phyloP scores from a whole-genome alignment of 2,113 vertebrate genomes.

The Cryptomyrus ogoouensis region DNA sequence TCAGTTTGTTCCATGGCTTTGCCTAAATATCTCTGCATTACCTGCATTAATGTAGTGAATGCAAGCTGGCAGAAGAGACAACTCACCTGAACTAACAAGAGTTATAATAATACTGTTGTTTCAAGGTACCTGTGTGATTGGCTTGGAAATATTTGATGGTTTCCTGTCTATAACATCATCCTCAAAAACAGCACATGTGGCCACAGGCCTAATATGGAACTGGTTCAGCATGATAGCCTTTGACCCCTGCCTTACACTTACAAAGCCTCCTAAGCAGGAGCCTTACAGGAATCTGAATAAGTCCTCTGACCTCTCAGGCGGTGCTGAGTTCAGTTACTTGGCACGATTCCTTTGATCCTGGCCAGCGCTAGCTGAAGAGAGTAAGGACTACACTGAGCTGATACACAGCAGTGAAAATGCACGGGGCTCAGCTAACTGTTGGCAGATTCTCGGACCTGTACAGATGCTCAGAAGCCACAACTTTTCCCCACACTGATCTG shows the following conservation, averaged over 20 bases:
- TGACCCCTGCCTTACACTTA: background rate
- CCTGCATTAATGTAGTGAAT: background rate
- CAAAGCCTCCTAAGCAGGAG: background rate
- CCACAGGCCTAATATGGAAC: background rate
- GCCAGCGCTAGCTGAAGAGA: background rate
- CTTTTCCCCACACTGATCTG: background rate
- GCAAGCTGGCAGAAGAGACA: background rate
- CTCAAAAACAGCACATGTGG: background rate
- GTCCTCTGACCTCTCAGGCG: background rate
- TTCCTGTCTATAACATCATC: background rate
- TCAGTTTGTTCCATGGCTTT: background rate
- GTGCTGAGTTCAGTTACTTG: background rate
- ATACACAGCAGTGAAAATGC: background rate
- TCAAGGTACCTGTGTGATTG: background rate
- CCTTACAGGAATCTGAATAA: background rate
- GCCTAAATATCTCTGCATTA: background rate
- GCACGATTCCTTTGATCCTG: background rate
- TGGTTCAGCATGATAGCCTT: background rate
- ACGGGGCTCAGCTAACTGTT: background rate
- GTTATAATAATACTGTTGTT: background rate
- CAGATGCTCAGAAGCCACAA: background rate
- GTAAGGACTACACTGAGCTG: background rate
- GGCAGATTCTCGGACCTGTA: background rate
- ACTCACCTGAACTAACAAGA: background rate
- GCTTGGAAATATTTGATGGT: background rate